A percentile compares a stretch with the other conserved stretches of the same genome.
phyloP scores from a whole-genome alignment of 2,888 invertebrate species.

The Lithosia quadra region DNA sequence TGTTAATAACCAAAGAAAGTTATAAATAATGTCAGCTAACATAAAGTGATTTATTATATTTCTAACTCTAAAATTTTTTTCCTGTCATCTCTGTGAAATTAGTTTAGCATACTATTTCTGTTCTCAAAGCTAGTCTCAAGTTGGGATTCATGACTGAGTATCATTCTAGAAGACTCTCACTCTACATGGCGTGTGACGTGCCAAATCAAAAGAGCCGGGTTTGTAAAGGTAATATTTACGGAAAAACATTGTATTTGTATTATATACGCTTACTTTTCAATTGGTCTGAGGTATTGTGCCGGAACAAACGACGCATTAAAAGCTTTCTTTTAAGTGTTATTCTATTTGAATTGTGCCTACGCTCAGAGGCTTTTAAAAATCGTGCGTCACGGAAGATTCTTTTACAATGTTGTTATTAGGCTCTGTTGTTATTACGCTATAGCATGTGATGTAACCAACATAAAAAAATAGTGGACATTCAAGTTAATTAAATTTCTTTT shows the following conservation, averaged over 20 bases:
- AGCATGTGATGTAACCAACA: too few relatives aligned
- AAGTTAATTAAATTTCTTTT: too few relatives aligned
- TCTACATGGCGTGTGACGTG: too few relatives aligned
- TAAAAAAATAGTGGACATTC: too few relatives aligned
- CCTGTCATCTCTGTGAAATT: too few relatives aligned
- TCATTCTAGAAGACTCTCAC: too few relatives aligned
- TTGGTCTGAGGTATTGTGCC: not conserved
- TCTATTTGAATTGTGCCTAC: not conserved
- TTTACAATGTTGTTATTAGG: not conserved
- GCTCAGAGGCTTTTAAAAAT: not conserved
- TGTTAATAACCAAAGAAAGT: constrained; percentile 16
- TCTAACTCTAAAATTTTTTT: too few relatives aligned
- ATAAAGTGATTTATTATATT: not conserved
- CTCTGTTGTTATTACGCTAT: not conserved
- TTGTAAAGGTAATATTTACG: too few relatives aligned
- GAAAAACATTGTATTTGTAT: not conserved
- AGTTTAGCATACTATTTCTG: too few relatives aligned
- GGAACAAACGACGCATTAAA: not conserved
- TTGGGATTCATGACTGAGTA: too few relatives aligned
- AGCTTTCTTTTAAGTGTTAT: not conserved
- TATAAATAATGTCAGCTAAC: not conserved
- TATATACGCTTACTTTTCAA: not conserved
- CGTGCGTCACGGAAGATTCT: not conserved
- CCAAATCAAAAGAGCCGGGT: not conserved
- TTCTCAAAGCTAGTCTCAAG: too few relatives aligned